Percentiles rank a stretch among this genome's conserved stretches.
Evolutionary conservation across 2,888 invertebrate species (phyloP).

Genomic region (Ectobius pallidus): DNA sequence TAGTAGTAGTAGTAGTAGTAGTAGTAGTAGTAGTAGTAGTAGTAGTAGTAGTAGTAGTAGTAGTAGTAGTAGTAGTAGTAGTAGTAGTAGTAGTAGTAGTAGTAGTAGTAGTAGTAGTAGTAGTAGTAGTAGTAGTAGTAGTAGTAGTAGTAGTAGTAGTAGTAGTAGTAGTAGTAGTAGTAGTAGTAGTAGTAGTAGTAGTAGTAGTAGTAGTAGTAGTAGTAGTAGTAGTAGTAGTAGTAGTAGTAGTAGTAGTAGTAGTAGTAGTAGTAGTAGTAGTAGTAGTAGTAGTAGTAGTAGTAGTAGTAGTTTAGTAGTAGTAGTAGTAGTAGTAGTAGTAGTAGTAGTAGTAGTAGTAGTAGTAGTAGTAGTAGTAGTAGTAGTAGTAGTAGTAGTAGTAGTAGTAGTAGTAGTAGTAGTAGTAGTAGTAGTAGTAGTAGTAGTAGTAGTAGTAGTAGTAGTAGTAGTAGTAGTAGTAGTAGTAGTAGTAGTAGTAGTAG

Average conservation of each 20-base stretch:
- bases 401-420: conserved; percentile 7
- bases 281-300: conserved; percentile 23
- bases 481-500: conserved; percentile 23
- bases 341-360: conserved; percentile 25
- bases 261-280: conserved; percentile 25
- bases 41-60: conserved; percentile 24
- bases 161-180: conserved; percentile 26
- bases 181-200: conserved; percentile 25
- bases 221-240: conserved; percentile 27
- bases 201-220: conserved; percentile 25
- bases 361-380: conserved; percentile 22
- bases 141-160: conserved; percentile 24
- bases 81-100: conserved; percentile 4
- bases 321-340: conserved; percentile 25
- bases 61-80: conserved; percentile 19
- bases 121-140: conserved; percentile 7
- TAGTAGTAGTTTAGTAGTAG: no score
- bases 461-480: conserved; percentile 26
- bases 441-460: conserved; percentile 16
- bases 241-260: conserved; percentile 26
- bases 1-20: conserved; percentile 7
- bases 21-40: conserved; percentile 25
- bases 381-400: conserved; percentile 22
- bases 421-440: conserved; percentile 23
- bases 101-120: conserved; percentile 18